Base-by-base conservation (phyloP, 2,888 invertebrate species). In the Ophioninae sp. region DNA sequence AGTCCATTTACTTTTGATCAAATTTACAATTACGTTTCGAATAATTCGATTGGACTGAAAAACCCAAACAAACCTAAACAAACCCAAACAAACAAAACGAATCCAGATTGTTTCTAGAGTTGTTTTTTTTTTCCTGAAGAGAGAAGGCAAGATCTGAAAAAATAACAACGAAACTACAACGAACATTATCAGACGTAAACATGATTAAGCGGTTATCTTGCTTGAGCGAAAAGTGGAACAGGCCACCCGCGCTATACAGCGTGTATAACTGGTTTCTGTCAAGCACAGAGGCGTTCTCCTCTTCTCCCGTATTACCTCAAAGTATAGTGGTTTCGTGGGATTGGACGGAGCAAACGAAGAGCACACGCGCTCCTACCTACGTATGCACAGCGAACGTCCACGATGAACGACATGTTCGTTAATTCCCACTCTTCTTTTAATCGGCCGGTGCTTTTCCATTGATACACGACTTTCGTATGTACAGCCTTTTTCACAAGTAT, bases 161-260 rank as follows among this genome's bases (percentile, higher is more conserved):
- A 77, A 56, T 68, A 72, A 73, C 72, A 72, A 75, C 7, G 17
- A 6, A 59, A 44, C 65, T 23, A 67, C 61, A 73, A 77, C 62
- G 72, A 77, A 77, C 72, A 73, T 81, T 81, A 77, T 81, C 77
- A 68, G 79, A 73, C 67, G 67, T 72, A 83, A 79, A 67, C 70
- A 75, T 68, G 83, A 83, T 72, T 76, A 83, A 83, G 79, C 79
- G 75, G 76, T 83, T 83, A 83, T 83, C 83, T 76, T 62, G 67
- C 17, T 21, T 62, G 8, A 79, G 67, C 70, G 76, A 83, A 72
- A 73, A 83, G 83, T 83, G 79, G 79, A 76, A 76, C 83, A 79
- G 83, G 67, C 79, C 67, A 76, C 79, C 83, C 83, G 67, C 72
- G 72, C 61, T 73, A 74, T 57, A 59, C 20, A 64, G 69, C 64